Evolutionary conservation across 1,140 invertebrate genomes (phyloP).

Genomic region (Diuraphis noxia): DNA sequence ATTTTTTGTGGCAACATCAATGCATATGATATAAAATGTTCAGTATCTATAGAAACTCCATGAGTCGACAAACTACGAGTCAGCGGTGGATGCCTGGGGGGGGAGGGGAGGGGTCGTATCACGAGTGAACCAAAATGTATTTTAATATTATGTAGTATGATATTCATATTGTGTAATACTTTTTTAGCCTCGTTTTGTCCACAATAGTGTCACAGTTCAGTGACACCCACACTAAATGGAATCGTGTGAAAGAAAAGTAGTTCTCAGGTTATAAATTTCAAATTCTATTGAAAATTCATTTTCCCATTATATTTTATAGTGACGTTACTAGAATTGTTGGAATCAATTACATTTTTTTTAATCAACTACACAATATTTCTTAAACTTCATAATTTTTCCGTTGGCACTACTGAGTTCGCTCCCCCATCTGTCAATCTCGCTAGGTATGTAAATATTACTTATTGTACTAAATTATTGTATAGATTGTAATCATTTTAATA

Average conservation of each 20-base stretch:
- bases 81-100: fast-evolving
- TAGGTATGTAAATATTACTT: too few relatives aligned
- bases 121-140: background rate
- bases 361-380: background rate
- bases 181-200: background rate
- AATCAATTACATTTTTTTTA: too few relatives aligned
- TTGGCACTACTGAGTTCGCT: too few relatives aligned
- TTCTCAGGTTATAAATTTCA: background rate
- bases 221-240: background rate
- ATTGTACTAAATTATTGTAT: too few relatives aligned
- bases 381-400: background rate
- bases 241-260: too few relatives aligned
- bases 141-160: background rate
- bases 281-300: background rate
- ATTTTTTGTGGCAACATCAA: background rate
- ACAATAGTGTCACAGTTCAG: background rate
- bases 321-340: background rate
- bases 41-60: background rate
- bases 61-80: background rate
- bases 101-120: too few relatives aligned
- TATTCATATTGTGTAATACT: background rate
- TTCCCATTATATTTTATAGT: background rate
- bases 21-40: background rate
- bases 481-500: too few relatives aligned
- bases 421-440: too few relatives aligned